Evolutionary conservation across 2,888 invertebrate species (phyloP).

Genomic region (Caradrina clavipalpis): DNA sequence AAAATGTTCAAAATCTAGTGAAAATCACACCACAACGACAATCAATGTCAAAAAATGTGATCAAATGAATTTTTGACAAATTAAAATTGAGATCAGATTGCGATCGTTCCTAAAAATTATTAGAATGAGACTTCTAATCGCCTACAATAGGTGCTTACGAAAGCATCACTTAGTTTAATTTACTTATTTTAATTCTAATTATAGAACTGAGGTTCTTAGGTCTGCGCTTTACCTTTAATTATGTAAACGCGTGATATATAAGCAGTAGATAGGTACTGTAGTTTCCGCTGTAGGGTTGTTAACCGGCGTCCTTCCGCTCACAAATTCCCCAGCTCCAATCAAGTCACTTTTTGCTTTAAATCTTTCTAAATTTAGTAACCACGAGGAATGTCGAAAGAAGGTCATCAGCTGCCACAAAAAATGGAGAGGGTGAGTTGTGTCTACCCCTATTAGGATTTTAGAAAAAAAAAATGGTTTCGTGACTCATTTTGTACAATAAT

Average conservation of each 20-base stretch:
- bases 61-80: no score
- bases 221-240: constrained; percentile 29
- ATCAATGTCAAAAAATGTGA: no score
- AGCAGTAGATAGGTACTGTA: constrained; percentile 50
- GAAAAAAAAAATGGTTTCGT: constrained; percentile 13
- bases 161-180: no score
- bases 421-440: constrained; percentile 44
- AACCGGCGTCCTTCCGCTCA: constrained; percentile 62
- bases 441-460: constrained; percentile 54
- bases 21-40: no score
- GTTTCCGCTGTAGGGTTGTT: constrained; percentile 63
- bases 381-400: constrained; percentile 63
- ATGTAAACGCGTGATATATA: constrained; percentile 50
- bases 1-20: no score
- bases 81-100: no score
- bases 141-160: neutral
- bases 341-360: constrained; percentile 59
- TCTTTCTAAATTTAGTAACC: constrained; percentile 66
- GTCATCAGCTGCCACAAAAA: constrained; percentile 64
- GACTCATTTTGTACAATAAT: constrained; percentile 14
- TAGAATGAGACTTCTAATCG: no score
- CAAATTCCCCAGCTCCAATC: constrained; percentile 57
- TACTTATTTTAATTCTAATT: constrained; percentile 29
- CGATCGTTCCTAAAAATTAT: no score
- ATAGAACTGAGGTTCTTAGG: constrained; percentile 17